Conservation (phyloP, 2,113 vertebrate genomes). For the Struthidea cinerea region DNA sequence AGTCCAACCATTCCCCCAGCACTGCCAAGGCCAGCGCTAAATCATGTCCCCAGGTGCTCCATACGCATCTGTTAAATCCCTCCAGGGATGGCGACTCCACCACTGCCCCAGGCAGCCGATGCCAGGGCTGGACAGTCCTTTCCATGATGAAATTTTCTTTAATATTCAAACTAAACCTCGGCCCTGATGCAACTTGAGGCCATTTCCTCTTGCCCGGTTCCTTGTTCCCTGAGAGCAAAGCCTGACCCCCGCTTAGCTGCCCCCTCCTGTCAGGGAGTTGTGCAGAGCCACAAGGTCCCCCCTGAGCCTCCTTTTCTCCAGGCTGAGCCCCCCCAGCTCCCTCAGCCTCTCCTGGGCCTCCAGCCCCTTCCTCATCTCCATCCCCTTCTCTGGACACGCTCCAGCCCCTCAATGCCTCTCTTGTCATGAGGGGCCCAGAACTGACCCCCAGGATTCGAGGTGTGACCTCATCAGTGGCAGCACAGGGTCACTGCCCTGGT, state of each 20-base stretch:
- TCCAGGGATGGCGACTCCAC: background rate
- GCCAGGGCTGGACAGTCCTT: background rate
- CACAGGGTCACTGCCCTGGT: background rate
- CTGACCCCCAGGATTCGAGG: background rate
- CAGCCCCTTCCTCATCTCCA: background rate
- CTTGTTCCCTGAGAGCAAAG: background rate
- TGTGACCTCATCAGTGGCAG: background rate
- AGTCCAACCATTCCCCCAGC: background rate
- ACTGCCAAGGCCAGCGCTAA: background rate
- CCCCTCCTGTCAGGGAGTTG: background rate
- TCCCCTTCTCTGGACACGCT: background rate
- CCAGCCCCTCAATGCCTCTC: background rate
- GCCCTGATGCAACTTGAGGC: background rate
- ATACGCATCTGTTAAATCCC: background rate
- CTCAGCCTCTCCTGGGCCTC: background rate
- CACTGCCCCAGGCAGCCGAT: background rate
- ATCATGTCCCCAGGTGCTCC: background rate
- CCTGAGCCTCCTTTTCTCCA: background rate
- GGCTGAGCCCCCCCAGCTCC: background rate
- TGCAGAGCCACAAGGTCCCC: background rate
- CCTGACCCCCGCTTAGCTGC: too few relatives aligned
- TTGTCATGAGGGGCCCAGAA: background rate
- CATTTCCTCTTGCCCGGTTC: background rate
- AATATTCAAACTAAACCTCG: background rate
- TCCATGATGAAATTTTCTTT: background rate